Conservation (phyloP, 2,797 vertebrate genomes). For the Pteropus rufus region DNA sequence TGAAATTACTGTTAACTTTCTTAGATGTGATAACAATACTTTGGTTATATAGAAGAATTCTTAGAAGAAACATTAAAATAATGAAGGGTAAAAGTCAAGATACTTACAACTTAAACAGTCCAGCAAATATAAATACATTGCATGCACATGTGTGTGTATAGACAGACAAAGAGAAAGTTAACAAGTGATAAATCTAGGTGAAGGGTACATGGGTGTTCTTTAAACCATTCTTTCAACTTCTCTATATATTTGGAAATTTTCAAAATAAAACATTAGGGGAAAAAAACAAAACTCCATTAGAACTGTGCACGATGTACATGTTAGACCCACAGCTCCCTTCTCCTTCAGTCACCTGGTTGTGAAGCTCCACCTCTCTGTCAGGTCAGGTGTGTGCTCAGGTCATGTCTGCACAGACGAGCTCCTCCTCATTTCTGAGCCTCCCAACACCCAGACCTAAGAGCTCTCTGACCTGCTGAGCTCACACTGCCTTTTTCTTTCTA, state of each 20-base stretch:
- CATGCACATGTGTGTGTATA: neutral
- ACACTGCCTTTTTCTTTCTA: neutral
- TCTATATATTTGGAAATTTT: neutral
- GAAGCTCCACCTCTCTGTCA: neutral
- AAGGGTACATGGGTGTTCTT: neutral
- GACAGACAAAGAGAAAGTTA: neutral
- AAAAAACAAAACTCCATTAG: neutral
- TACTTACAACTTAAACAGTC: neutral
- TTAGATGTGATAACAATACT: neutral
- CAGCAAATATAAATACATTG: neutral
- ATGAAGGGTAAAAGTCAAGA: neutral
- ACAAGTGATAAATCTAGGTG: neutral
- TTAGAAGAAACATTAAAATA: neutral
- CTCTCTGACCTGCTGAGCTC: neutral
- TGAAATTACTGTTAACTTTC: constrained; percentile 32
- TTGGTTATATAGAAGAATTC: neutral
- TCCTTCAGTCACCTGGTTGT: too few species aligned
- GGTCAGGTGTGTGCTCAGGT: neutral
- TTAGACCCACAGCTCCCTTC: neutral
- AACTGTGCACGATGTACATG: too few species aligned
- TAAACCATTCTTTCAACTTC: neutral
- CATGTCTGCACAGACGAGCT: neutral
- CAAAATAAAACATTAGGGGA: neutral
- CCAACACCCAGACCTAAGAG: neutral
- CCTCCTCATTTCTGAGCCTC: neutral